Base-by-base conservation (phyloP, 2,113 vertebrate genomes). In the Cromileptes altivelis region DNA sequence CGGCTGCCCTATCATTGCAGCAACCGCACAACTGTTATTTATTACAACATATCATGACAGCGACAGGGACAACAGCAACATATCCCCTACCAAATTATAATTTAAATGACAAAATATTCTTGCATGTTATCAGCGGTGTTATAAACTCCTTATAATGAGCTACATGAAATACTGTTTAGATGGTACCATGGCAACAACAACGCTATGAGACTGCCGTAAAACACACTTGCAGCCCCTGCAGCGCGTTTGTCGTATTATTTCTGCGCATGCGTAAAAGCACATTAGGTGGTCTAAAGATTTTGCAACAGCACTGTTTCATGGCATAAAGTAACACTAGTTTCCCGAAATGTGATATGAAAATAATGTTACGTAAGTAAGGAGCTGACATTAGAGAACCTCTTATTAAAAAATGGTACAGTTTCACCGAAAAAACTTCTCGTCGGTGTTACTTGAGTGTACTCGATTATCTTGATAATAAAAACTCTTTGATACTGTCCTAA, bases 211-310 rank as follows among this genome's bases (percentile, higher is more conserved):
- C 42, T 61, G 55, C 47, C 71, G 71, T 75, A 81, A 75, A 82
- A 55, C 53, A 47, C 13, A 33, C 23, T 9, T 58, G 6, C 0
- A 25, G 60, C 13, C 23, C 23, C 5, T 58, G 6, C 0, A 25
- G 60, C 6, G 2, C 13, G 4, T 2, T 3, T 30, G 15, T 45
- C 40, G 12, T 23, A 1, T 30, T n/a, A 4, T 19, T 60, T 58
- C 23, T 71, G 78, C 75, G 83, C 83, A 85, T 82, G 75, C 80
- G 71, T 18, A 18, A 19, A 23, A 10, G 2, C 12, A 12, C 50
- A 2, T 67, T 11, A 13, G 23, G 4, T 2, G 42, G 18, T 37
- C 1, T 4, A 25, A 17, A 55, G 27, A 7, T 55, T 56, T 21
- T 47, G n/a, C 19, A 55, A 56, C 30, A 6, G 4, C 6, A 2